These are phyloP conservation scores for Linnaemya vulpina DNA, from an alignment of 2,888 invertebrate genomes.

Conservation along the genomic window DNA sequence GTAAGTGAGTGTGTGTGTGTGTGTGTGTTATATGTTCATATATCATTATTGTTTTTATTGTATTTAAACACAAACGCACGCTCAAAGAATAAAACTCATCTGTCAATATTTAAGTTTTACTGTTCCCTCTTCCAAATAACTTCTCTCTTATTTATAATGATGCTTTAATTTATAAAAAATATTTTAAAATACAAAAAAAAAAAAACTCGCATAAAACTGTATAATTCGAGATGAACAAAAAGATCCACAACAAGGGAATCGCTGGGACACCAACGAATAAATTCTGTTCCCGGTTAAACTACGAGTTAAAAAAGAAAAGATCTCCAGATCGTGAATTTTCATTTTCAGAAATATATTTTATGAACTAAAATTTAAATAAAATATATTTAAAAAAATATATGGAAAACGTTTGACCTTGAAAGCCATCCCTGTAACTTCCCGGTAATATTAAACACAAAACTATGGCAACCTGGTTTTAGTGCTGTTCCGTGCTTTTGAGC, in stretches of 20 bases:
- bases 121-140: conserved; percentile 41
- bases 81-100: conserved; percentile 71
- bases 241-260: conserved; percentile 14
- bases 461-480: too few species aligned
- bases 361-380: not conserved
- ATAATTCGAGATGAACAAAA: conserved; percentile 12
- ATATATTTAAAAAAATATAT: not conserved
- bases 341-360: not conserved
- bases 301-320: conserved; percentile 22
- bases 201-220: conserved; percentile 36
- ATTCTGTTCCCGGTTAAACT: conserved; percentile 36
- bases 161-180: conserved; percentile 33
- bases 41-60: conserved; percentile 26
- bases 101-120: conserved; percentile 73
- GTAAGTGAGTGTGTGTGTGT: not conserved
- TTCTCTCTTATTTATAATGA: conserved; percentile 24
- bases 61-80: conserved; percentile 53
- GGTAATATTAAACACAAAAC: too few species aligned
- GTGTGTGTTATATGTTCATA: conserved; percentile 1
- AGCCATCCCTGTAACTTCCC: too few species aligned
- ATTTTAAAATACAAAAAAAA: not conserved
- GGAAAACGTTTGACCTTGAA: too few species aligned
- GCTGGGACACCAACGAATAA: conserved; percentile 33
- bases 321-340: not conserved
- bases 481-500: too few species aligned